Percentiles rank a stretch among this genome's conserved stretches.
phyloP scores from a whole-genome alignment of 2,113 vertebrate genomes.

The Solea senegalensis region DNA sequence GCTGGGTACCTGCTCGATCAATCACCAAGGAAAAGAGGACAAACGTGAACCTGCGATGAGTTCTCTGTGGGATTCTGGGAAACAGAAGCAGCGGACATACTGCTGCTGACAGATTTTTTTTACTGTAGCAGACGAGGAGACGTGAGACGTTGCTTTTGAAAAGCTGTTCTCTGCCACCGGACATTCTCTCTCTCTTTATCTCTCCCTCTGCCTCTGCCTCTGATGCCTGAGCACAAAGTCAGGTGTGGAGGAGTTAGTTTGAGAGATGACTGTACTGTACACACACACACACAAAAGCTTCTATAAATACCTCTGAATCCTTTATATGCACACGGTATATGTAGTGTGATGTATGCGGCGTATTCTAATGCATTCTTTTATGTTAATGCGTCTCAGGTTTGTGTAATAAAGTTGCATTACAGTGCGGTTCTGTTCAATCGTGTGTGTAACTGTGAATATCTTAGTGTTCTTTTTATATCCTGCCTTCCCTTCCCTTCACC shows the following conservation, averaged over 20 bases:
- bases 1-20: constrained; percentile 35
- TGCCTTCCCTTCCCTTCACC: constrained; percentile 50
- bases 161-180: constrained; percentile 48
- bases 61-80: constrained; percentile 27
- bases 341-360: neutral
- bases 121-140: constrained; percentile 60
- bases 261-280: constrained; percentile 14
- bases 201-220: no score
- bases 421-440: constrained; percentile 47
- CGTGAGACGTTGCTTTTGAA: constrained; percentile 52
- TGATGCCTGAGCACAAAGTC: constrained; percentile 32
- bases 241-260: constrained; percentile 4
- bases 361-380: constrained; percentile 21
- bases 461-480: constrained; percentile 75
- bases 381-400: constrained; percentile 22
- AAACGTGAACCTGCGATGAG: constrained; percentile 19
- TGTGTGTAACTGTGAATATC: constrained; percentile 69
- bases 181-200: neutral
- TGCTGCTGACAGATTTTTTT: constrained; percentile 48
- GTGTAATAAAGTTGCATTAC: constrained; percentile 56
- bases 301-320: neutral
- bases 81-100: constrained; percentile 28
- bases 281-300: constrained; percentile 12
- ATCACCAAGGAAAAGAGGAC: constrained; percentile 45
- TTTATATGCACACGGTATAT: neutral